Evolutionary conservation across 2,797 vertebrate genomes (phyloP).

Genomic region (Tapera naevia): DNA sequence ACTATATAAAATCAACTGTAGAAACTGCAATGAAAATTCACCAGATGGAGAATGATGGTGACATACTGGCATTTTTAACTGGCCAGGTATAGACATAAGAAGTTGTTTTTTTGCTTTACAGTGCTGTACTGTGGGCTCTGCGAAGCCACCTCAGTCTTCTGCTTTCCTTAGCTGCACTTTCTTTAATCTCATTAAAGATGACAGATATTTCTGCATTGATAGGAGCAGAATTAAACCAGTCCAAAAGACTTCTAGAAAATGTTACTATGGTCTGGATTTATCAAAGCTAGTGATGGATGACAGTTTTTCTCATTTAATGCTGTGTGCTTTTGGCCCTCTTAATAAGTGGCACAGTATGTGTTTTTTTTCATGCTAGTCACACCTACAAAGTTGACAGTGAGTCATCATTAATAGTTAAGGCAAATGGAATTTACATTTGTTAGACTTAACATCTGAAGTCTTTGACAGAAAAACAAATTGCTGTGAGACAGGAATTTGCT

Average conservation of each 20-base stretch:
- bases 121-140: background rate
- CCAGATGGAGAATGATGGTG: conserved; percentile 93
- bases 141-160: background rate
- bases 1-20: conserved; percentile 96
- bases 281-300: background rate
- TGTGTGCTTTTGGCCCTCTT: background rate
- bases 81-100: conserved; percentile 85
- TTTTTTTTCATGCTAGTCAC: background rate
- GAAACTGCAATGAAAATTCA: conserved; percentile 98
- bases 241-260: background rate
- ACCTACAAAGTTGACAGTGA: background rate
- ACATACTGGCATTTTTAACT: conserved; percentile 94
- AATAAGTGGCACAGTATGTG: background rate
- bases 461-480: conserved; percentile 37
- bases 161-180: background rate
- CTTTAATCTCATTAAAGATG: background rate
- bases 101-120: background rate
- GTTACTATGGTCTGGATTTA: background rate
- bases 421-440: conserved; percentile 21
- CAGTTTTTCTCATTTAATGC: background rate
- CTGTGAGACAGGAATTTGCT: background rate
- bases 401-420: background rate
- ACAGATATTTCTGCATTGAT: background rate
- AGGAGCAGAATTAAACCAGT: background rate
- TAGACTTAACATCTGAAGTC: background rate